phyloP scores from a whole-genome alignment of 2,797 vertebrate species.

The Sebastiscus tertius region DNA sequence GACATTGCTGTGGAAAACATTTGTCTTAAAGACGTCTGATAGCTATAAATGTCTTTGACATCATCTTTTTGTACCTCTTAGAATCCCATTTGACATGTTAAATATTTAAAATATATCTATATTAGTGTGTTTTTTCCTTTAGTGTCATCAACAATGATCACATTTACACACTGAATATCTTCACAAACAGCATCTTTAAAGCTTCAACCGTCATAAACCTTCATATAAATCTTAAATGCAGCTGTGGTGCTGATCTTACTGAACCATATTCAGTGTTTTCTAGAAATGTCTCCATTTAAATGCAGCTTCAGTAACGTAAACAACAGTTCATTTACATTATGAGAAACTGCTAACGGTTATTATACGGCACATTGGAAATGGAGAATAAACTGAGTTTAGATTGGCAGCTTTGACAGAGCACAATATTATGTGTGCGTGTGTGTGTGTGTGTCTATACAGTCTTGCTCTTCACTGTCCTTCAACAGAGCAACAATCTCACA shows the following conservation, averaged over 20 bases:
- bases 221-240: not conserved
- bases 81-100: not conserved
- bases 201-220: not conserved
- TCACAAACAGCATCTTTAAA: not conserved
- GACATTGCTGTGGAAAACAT: too few species aligned
- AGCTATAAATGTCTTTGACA: not conserved
- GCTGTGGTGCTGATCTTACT: not conserved
- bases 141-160: not conserved
- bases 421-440: slow-evolving; percentile 36
- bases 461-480: slow-evolving; percentile 68
- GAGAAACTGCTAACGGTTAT: slow-evolving; percentile 30
- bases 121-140: too few species aligned
- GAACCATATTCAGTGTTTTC: not conserved
- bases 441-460: slow-evolving; percentile 13
- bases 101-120: not conserved
- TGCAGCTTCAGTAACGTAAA: slow-evolving; percentile 10
- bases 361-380: slow-evolving; percentile 17
- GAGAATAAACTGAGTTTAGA: slow-evolving; percentile 29
- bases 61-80: not conserved
- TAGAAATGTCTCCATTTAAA: slow-evolving; percentile 20
- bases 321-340: slow-evolving; percentile 43
- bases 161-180: not conserved
- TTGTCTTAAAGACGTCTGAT: rapidly evolving
- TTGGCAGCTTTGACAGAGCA: slow-evolving; percentile 38
- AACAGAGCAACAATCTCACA: slow-evolving; percentile 61